Conservation (phyloP, 1,140 invertebrate species). For the Drosophila rufa region DNA sequence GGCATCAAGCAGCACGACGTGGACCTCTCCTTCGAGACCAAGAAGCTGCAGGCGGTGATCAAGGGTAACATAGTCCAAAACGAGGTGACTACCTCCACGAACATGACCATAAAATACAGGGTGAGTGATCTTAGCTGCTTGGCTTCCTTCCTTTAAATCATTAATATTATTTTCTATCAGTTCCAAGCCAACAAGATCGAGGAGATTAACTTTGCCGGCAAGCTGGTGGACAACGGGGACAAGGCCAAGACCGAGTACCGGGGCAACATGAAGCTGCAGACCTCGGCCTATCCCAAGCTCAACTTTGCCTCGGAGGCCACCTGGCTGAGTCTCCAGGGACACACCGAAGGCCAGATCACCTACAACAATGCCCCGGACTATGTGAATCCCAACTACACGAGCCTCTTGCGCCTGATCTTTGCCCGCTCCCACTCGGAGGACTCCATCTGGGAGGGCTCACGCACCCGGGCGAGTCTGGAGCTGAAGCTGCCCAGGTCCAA, state of each 20-base stretch:
- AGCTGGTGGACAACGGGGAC: constrained; percentile 88
- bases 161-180: constrained; percentile 84
- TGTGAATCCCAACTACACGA: constrained; percentile 86
- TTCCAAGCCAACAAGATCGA: constrained; percentile 89
- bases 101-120: constrained; percentile 86
- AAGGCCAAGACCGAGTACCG: constrained; percentile 87
- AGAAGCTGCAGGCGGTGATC: constrained; percentile 86
- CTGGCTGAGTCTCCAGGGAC: constrained; percentile 75
- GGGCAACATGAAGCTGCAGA: constrained; percentile 89
- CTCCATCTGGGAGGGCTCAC: constrained; percentile 66
- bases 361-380: constrained; percentile 79
- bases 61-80: constrained; percentile 86
- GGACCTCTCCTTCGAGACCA: constrained; percentile 87
- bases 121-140: constrained; percentile 64
- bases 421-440: constrained; percentile 86
- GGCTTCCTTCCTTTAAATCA: background rate
- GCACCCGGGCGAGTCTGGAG: constrained; percentile 80
- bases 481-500: constrained; percentile 83
- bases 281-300: constrained; percentile 91
- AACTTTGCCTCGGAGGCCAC: constrained; percentile 89
- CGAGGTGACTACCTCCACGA: constrained; percentile 75
- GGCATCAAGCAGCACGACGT: constrained; percentile 87
- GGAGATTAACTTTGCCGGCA: constrained; percentile 88
- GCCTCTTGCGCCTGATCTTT: constrained; percentile 86
- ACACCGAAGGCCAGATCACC: constrained; percentile 73